Evolutionary conservation across 2,113 vertebrate genomes (phyloP), one percentile per base, ranked within the genome.

Genomic region (Diadophis punctatus): DNA sequence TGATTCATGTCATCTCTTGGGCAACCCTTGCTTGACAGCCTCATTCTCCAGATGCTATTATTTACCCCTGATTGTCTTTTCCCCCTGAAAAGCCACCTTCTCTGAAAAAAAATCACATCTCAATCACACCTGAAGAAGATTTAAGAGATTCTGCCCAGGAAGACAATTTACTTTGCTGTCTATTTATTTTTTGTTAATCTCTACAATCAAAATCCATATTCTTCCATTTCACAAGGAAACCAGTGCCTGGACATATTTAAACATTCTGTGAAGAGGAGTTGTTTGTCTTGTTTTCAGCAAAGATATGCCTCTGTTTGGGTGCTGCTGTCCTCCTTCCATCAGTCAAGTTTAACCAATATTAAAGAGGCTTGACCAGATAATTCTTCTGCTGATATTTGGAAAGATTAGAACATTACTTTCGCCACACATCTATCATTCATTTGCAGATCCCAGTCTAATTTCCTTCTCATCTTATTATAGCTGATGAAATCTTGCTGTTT

Each of bases 41-140:
- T 86, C 53, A 68, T 55, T 93, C 93, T 14, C 85, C 74, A 39
- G 25, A 51, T 93, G 89, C 30, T 68, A 46, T 91, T 91, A 91
- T 91, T 91, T 23, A 55, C 55, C 89, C 56, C 8, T 87, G 39
- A 56, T 27, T 91, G 30, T 68, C 30, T 0, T 92, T 1, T 22
- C 30, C 3, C 56, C 60, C 53, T n/a, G 56, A 80, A 6, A 92
- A 0, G 0, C 0, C 3, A 95, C 23, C n/a, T 89, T 89, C 89
- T 2, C 87, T 12, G n/a, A 68, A 68, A 68, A 63, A 63, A 93
- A 34, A 91, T 52, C 22, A 92, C 92, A 27, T 51, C 63, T 92
- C 88, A 93, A 16, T 0, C 49, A 30, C 93, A 91, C 93, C n/a
- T 2, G 22, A 91, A 91, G 60, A 39, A 87, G 6, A 46, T 4